phyloP scores from a whole-genome alignment of 2,113 vertebrate species.

The Pachypanchax playfairii region DNA sequence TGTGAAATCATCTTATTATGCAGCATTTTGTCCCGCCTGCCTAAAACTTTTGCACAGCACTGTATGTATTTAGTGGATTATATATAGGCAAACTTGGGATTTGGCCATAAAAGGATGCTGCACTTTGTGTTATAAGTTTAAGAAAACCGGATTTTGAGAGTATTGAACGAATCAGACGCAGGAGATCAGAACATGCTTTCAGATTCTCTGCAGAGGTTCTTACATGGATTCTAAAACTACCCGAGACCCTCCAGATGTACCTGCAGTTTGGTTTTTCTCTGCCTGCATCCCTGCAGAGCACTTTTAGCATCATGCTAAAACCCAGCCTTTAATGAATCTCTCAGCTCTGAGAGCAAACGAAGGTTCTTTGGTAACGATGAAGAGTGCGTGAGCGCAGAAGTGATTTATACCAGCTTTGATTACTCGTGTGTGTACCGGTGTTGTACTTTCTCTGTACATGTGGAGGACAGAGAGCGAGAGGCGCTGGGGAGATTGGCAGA shows the following conservation, averaged over 20 bases:
- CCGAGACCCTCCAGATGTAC: no score
- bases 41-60: no score
- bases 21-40: no score
- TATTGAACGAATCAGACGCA: no score
- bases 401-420: slow-evolving; percentile 40
- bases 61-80: no score
- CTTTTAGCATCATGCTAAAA: slow-evolving; percentile 22
- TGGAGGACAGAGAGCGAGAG: slow-evolving; percentile 21
- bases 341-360: not conserved
- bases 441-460: slow-evolving; percentile 36
- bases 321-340: slow-evolving; percentile 29
- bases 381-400: slow-evolving; percentile 1
- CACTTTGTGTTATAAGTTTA: no score
- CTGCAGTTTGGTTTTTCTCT: no score
- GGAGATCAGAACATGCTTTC: not conserved
- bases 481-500: slow-evolving; percentile 1
- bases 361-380: slow-evolving; percentile 1
- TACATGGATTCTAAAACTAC: slow-evolving; percentile 1
- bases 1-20: no score
- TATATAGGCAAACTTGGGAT: no score
- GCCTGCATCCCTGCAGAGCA: slow-evolving; percentile 17
- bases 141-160: no score
- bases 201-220: not conserved
- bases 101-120: no score
- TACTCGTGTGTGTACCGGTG: slow-evolving; percentile 29